Percentiles rank a stretch among this genome's conserved stretches.
Conservation (phyloP, 2,888 invertebrate genomes). For the Harmothoe impar region DNA sequence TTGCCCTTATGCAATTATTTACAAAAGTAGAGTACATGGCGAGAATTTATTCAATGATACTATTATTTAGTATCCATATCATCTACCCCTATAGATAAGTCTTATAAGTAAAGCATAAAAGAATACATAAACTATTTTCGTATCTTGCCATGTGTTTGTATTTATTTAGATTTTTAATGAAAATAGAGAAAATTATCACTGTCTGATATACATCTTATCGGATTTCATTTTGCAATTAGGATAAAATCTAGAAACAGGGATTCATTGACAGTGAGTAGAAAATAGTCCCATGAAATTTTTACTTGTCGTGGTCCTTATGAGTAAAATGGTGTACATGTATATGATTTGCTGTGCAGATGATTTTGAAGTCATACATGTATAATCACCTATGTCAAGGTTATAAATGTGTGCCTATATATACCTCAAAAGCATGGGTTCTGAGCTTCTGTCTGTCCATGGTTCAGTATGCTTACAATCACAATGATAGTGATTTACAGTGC, state of each 20-base stretch:
- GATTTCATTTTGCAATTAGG: conserved; percentile 31
- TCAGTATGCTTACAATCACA: conserved; percentile 17
- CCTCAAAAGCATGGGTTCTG: background rate
- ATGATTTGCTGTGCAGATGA: background rate
- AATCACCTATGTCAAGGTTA: conserved; percentile 21
- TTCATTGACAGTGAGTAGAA: conserved; percentile 25
- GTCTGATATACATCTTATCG: background rate
- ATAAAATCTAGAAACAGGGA: conserved; percentile 42
- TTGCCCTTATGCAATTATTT: no score
- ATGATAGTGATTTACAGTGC: background rate
- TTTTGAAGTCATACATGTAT: conserved; percentile 5
- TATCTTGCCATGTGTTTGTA: no score
- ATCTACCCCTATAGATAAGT: no score
- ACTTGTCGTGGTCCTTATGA: background rate
- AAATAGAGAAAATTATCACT: background rate
- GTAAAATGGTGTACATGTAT: background rate
- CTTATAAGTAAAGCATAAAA: no score
- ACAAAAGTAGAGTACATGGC: no score
- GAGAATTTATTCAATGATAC: no score
- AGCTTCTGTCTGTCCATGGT: background rate
- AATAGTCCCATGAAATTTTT: background rate
- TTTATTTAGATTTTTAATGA: no score
- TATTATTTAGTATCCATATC: no score
- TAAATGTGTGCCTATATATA: background rate
- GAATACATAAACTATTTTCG: no score